Conservation (phyloP, 2,888 invertebrate genomes). For the Lepidocyrtoides sp. region DNA sequence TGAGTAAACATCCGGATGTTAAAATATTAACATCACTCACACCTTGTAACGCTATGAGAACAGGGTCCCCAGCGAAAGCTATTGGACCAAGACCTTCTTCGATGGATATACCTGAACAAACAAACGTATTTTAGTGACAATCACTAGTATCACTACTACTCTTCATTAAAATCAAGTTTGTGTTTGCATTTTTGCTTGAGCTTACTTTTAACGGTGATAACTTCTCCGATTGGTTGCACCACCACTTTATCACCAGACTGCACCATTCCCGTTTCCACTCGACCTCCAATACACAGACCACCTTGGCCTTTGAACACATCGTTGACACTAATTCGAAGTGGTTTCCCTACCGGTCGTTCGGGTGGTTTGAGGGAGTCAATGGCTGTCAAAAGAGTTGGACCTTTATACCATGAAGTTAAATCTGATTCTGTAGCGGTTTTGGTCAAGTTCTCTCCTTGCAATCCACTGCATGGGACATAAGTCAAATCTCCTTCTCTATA, state of each 20-base stretch:
- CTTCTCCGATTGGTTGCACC: conserved; percentile 94
- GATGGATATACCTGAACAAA: conserved; percentile 88
- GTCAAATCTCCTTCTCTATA: conserved; percentile 95
- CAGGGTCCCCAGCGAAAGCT: conserved; percentile 98
- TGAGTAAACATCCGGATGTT: conserved; percentile 94
- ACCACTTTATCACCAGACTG: conserved; percentile 95
- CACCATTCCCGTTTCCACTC: conserved; percentile 96
- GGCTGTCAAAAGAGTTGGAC: conserved; percentile 94
- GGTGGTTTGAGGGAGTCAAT: conserved; percentile 96
- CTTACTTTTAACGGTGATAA: conserved; percentile 93
- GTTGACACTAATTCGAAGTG: conserved; percentile 96
- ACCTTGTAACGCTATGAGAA: conserved; percentile 93
- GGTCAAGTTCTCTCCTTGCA: conserved; percentile 97
- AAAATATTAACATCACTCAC: conserved; percentile 94
- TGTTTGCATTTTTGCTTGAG: conserved; percentile 21
- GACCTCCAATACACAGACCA: conserved; percentile 95
- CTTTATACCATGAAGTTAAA: conserved; percentile 93
- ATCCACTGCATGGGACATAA: conserved; percentile 98
- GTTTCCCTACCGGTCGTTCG: conserved; percentile 94
- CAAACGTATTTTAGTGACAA: conserved; percentile 13
- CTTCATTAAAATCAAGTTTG: not conserved
- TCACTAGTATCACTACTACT: conserved; percentile 79
- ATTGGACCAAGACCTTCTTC: conserved; percentile 91
- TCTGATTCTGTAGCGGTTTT: conserved; percentile 88
- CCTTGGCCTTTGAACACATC: conserved; percentile 98